phyloP scores from a whole-genome alignment of 2,888 invertebrate species.

The Mythimna loreyi region DNA sequence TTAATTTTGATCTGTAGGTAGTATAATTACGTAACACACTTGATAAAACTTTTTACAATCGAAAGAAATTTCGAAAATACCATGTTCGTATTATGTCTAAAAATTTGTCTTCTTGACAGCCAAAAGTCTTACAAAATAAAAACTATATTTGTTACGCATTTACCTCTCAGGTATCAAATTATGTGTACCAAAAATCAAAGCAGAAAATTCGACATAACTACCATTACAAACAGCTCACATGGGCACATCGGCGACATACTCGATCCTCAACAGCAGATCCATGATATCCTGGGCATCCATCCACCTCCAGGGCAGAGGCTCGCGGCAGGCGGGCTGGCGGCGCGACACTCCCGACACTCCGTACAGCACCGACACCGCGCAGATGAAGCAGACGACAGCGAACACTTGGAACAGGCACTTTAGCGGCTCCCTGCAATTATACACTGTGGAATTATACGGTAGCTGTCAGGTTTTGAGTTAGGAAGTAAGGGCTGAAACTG shows the following conservation, averaged over 20 bases:
- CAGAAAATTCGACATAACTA: constrained; percentile 5
- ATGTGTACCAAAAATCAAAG: neutral
- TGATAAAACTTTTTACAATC: no score
- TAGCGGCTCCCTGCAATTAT: constrained; percentile 83
- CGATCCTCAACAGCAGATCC: constrained; percentile 82
- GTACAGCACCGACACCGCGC: constrained; percentile 78
- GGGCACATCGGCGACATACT: constrained; percentile 86
- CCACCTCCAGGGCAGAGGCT: constrained; percentile 82
- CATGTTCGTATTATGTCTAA: neutral
- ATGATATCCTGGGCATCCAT: constrained; percentile 81
- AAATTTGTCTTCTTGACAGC: no score
- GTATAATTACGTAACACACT: no score
- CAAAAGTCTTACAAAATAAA: no score
- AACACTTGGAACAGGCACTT: constrained; percentile 85
- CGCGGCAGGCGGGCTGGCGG: constrained; percentile 56
- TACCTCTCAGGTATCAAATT: neutral
- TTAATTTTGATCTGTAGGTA: neutral
- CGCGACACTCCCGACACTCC: constrained; percentile 69
- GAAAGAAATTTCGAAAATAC: neutral
- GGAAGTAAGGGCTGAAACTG: no score
- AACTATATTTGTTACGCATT: no score
- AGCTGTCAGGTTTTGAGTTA: constrained; percentile 37
- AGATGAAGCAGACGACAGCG: constrained; percentile 83
- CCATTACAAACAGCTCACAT: constrained; percentile 72
- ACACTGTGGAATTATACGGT: constrained; percentile 75